Base-by-base conservation (phyloP, 2,888 invertebrate species). In the Mythimna ferrago region DNA sequence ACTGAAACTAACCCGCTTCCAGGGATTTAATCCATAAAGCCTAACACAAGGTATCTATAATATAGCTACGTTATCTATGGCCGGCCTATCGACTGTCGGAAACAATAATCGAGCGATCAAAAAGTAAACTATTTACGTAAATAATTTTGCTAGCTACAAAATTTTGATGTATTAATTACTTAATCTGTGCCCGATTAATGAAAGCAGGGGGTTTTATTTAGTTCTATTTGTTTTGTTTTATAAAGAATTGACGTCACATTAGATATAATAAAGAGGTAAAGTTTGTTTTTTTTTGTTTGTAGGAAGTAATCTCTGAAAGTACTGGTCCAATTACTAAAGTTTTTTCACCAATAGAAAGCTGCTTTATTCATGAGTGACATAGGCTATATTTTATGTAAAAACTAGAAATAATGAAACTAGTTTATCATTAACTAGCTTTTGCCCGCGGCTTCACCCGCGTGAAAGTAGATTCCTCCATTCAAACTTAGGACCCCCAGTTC, bases 101-200 rank as follows among this genome's bases (percentile, higher is more conserved):
- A 63, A 73, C 71, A 75, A 82, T 76, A 73, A 82, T 75, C 78
- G 67, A 77, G 53, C 69, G 65, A 78, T 82, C 78, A 74, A 76
- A 84, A 82, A 78, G 71, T 64, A 65, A 74, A 80, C 65, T 78
- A 78, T 80, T 80, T 70, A 66, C 53, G 57, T 75, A 82, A 63
- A 73, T 58, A 61, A 76, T 73, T 65, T 71, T 57, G 65, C 9
- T 71, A 68, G 60, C 71, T 76, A 65, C n/a, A n/a, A 72, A 64
- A 78, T 70, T 79, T 75, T 67, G 19, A 57, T 51, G 19, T 67
- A 70, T 65, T 70, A 67, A 76, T 78, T 73, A 71, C 56, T 60
- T 72, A 78, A 74, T 78, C 74, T 76, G 41, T 65, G 48, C 21
- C 51, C 64, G 32, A 51, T 73, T 16, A 73, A 66, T 58, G n/a